phyloP scores from a whole-genome alignment of 2,113 vertebrate genomes.

The Isurus oxyrinchus region DNA sequence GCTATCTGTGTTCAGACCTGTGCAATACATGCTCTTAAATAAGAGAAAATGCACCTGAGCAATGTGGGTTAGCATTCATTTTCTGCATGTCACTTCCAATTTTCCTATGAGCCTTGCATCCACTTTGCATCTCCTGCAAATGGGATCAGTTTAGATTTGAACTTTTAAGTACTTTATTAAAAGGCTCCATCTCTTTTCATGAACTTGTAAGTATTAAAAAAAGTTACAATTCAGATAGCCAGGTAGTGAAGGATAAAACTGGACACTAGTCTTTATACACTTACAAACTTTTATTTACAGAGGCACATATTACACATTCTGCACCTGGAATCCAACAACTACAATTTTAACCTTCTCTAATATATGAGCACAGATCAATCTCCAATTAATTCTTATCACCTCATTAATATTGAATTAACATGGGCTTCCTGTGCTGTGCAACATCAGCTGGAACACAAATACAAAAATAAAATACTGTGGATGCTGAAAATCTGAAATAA shows the following conservation, averaged over 20 bases:
- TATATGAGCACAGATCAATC: no score
- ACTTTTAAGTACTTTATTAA: not conserved
- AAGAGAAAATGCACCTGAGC: not conserved
- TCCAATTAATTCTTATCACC: no score
- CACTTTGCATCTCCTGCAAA: not conserved
- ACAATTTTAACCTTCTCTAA: no score
- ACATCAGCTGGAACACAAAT: not conserved
- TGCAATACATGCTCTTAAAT: not conserved
- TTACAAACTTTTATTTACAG: no score
- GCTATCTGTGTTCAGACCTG: not conserved
- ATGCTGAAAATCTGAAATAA: no score
- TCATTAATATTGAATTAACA: no score
- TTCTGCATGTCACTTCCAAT: not conserved
- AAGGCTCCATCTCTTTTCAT: not conserved
- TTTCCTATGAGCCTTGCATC: not conserved
- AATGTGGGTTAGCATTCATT: not conserved
- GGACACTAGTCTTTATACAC: no score
- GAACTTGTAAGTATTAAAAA: no score
- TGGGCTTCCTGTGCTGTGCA: not conserved
- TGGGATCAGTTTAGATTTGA: not conserved
- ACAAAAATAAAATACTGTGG: not conserved
- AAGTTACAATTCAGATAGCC: no score
- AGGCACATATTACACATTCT: no score
- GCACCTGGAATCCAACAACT: no score
- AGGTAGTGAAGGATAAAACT: no score